Evolutionary conservation across 2,888 invertebrate genomes (phyloP), one percentile per base, ranked within the genome.

Genomic region (Glaucopsyche alexis): DNA sequence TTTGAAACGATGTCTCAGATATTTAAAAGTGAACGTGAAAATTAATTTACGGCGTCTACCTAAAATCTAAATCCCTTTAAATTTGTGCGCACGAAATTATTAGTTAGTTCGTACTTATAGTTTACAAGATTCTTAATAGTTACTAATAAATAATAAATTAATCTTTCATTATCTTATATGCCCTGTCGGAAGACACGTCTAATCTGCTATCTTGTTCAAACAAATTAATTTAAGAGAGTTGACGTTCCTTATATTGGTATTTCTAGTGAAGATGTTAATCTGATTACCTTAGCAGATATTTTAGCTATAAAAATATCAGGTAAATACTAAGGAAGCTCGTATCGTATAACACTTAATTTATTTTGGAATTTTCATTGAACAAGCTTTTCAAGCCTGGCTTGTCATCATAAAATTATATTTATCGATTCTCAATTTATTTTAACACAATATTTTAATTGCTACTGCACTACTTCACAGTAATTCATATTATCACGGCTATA

Each of bases 401-500:
- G 29, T 29, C 29, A 29, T 29, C 50, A 50, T n/a, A 14, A 50
- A n/a, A 50, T 50, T 5, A 14, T 13, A 6, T 60, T 60, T 13
- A 6, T 60, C 29, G 29, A 11, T 19, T 11, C 13, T 13, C 13
- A 29, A 14, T 60, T 60, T 38, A 60, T 38, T 29, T 19, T 60
- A 9, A 60, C 5, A 29, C 60, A 60, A 13, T 0, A 60, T 60
- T 60, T 60, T 60, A 13, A 60, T 60, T 11, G 40, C 9, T 19
- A 6, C 67, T 42, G 13, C 67, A 67, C 45, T 67, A 67, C 16
- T 67, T 19, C 13, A 16, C 67, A n/a, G 42, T 67, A 45, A 42
- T 67, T 67, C 67, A 67, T 45, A 5, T 45, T 67, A 16, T 42
- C 45, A 45, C 45, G 13, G 16, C 42, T 42, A 67, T 42, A 45